Evolutionary conservation across 2,888 invertebrate species (phyloP).

Genomic region (Aphodius sticticus): DNA sequence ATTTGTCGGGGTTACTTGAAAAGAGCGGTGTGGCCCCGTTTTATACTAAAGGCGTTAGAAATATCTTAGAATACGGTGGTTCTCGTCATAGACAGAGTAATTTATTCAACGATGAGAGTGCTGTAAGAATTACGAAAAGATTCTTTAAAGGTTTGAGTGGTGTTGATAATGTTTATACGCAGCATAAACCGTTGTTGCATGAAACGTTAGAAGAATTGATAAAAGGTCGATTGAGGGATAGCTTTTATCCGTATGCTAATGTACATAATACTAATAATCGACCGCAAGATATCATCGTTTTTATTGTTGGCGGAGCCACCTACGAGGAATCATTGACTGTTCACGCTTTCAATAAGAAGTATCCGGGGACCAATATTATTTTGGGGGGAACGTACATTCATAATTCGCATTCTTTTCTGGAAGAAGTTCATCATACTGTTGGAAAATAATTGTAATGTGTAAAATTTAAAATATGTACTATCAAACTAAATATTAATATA

Average conservation of each 20-base stretch:
- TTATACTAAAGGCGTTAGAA: constrained; percentile 66
- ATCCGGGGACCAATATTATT: constrained; percentile 78
- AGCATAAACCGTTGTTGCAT: constrained; percentile 92
- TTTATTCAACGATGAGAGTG: constrained; percentile 81
- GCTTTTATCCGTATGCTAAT: constrained; percentile 84
- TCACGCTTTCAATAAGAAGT: constrained; percentile 78
- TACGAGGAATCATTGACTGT: constrained; percentile 94
- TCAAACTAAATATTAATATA: background rate
- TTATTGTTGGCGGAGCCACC: constrained; percentile 95
- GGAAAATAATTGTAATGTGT: constrained; percentile 32
- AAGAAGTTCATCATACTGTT: constrained; percentile 69
- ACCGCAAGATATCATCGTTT: constrained; percentile 94
- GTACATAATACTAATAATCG: constrained; percentile 68
- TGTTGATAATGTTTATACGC: constrained; percentile 99
- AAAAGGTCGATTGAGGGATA: constrained; percentile 89
- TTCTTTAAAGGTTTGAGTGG: constrained; percentile 91
- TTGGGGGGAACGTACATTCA: constrained; percentile 93
- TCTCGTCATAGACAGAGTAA: constrained; percentile 83
- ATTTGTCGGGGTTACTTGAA: constrained; percentile 77
- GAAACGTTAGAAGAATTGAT: constrained; percentile 90
- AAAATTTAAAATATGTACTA: constrained; percentile 8
- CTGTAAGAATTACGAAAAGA: constrained; percentile 90
- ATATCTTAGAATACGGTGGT: constrained; percentile 85
- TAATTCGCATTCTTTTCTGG: constrained; percentile 83
- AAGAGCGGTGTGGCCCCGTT: constrained; percentile 75